Percentiles rank a stretch among this genome's conserved stretches.
Conservation (phyloP, 2,888 invertebrate species). For the Petrophora chlorosata region DNA sequence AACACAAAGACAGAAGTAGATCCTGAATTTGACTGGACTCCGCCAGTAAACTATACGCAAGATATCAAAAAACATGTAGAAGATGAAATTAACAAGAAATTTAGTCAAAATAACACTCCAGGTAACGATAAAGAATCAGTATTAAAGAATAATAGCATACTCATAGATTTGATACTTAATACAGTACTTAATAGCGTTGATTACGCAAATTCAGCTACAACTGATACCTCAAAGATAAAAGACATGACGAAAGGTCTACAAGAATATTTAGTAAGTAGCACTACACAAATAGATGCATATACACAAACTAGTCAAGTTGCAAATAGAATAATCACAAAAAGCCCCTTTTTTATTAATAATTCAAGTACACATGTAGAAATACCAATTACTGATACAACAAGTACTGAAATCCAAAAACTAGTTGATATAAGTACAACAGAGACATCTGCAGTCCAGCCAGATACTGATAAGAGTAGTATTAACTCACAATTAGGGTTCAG, state of each 20-base stretch:
- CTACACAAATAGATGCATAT: constrained; percentile 5
- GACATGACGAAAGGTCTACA: constrained; percentile 1
- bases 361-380: neutral
- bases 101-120: constrained; percentile 14
- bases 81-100: constrained; percentile 47
- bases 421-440: neutral
- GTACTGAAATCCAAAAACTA: neutral
- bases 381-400: neutral
- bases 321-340: constrained; percentile 6
- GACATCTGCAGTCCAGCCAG: neutral
- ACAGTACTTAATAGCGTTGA: constrained; percentile 18
- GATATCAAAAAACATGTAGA: constrained; percentile 53
- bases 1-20: constrained; percentile 40
- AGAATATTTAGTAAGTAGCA: constrained; percentile 13
- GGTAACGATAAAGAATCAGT: constrained; percentile 24
- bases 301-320: constrained; percentile 17
- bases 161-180: constrained; percentile 45
- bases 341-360: constrained; percentile 2
- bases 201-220: constrained; percentile 2
- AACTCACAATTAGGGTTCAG: neutral
- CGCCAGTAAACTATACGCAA: constrained; percentile 57
- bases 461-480: neutral
- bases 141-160: constrained; percentile 38
- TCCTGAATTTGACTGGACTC: constrained; percentile 54
- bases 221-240: constrained; percentile 10